Percentiles rank a stretch among this genome's conserved stretches.
These are phyloP conservation scores for Hirtodrosophila duncani DNA, from an alignment of 2,888 invertebrate genomes.

Conservation along the genomic window DNA sequence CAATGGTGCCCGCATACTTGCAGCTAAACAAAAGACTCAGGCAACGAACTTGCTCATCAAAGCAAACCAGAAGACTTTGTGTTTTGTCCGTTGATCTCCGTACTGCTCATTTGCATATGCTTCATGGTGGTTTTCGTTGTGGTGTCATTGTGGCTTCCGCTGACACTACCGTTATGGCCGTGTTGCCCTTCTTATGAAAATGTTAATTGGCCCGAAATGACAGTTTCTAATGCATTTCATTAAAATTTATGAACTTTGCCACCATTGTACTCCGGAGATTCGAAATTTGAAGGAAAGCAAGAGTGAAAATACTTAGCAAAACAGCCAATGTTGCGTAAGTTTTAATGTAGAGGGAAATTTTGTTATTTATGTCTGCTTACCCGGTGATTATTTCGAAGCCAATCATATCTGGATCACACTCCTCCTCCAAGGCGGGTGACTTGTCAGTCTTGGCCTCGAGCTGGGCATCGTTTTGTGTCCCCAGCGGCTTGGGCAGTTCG, in stretches of 20 bases:
- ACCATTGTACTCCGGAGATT: constrained; percentile 18
- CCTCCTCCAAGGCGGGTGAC: constrained; percentile 80
- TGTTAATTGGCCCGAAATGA: constrained; percentile 49
- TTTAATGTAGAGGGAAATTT: constrained; percentile 17
- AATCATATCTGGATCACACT: constrained; percentile 93
- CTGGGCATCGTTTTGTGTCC: constrained; percentile 46
- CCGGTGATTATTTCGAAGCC: constrained; percentile 95
- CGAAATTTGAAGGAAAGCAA: constrained; percentile 26
- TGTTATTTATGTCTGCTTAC: constrained; percentile 76
- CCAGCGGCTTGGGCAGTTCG: constrained; percentile 74
- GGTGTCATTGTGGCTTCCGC: not conserved
- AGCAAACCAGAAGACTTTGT: constrained; percentile 59
- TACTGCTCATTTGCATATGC: constrained; percentile 47
- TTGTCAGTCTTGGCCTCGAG: constrained; percentile 72
- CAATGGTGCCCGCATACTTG: constrained; percentile 24
- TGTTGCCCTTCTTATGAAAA: constrained; percentile 46
- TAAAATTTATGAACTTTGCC: constrained; percentile 23
- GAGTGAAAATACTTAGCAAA: constrained; percentile 33
- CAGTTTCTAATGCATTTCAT: constrained; percentile 27
- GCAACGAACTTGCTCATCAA: constrained; percentile 39
- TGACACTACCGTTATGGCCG: constrained; percentile 23
- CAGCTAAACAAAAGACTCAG: constrained; percentile 43
- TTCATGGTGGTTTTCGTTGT: not conserved
- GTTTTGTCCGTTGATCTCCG: constrained; percentile 51
- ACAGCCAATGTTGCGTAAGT: constrained; percentile 25